These are phyloP conservation scores for Cantharis nigra DNA, from an alignment of 2,888 invertebrate genomes.

Conservation along the genomic window DNA sequence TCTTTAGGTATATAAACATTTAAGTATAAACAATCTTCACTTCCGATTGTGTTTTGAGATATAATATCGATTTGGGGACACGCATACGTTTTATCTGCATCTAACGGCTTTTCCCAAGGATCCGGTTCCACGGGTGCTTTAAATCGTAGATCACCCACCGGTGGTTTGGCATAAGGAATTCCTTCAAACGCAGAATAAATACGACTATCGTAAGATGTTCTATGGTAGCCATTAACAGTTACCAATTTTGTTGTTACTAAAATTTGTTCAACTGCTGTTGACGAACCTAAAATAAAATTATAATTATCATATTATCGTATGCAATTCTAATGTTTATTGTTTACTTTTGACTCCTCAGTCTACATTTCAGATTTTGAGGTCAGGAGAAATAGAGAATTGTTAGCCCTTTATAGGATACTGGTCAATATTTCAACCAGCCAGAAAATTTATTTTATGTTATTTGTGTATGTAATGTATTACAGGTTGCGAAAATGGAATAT, in stretches of 20 bases:
- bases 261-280: neutral
- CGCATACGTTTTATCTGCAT: neutral
- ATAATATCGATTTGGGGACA: neutral
- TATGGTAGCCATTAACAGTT: neutral
- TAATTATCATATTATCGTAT: no score
- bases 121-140: neutral
- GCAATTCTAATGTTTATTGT: no score
- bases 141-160: conserved; percentile 1
- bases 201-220: neutral
- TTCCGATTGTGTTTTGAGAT: neutral
- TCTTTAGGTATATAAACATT: neutral
- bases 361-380: no score
- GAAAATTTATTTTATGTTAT: no score
- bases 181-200: conserved; percentile 2
- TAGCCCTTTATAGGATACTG: no score
- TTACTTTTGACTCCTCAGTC: no score
- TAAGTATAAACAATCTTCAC: neutral
- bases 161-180: conserved; percentile 14
- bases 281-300: conserved; percentile 13
- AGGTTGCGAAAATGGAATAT: no score
- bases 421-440: no score
- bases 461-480: no score
- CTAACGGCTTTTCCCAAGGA: neutral
- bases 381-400: no score
- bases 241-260: neutral